Conservation (phyloP, 2,797 vertebrate species). For the Bovichtus variegatus region DNA sequence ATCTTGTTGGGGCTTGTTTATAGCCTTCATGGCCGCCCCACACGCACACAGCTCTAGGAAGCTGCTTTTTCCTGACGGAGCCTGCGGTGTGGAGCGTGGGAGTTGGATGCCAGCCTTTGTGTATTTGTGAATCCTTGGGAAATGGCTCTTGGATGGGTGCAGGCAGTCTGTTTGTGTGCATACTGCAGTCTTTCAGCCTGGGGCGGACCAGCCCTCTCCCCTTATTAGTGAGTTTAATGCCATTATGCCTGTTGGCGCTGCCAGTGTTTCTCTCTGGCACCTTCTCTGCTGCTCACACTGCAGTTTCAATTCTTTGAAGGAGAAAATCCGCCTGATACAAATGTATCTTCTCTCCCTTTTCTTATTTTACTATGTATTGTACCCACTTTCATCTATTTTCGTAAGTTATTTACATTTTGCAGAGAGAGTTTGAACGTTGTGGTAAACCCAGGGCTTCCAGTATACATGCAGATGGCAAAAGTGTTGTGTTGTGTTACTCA, state of each 20-base stretch:
- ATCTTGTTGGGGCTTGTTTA: conserved; percentile 49
- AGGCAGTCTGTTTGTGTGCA: conserved; percentile 68
- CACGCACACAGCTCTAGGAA: conserved; percentile 36
- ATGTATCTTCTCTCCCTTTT: conserved; percentile 9
- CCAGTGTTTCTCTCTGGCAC: conserved; percentile 65
- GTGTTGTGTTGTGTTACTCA: neutral
- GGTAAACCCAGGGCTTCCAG: neutral
- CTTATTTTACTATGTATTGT: conserved; percentile 13
- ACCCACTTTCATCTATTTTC: no score
- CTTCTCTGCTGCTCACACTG: conserved; percentile 65
- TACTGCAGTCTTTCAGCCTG: conserved; percentile 75
- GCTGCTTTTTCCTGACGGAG: conserved; percentile 6
- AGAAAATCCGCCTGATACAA: conserved; percentile 37
- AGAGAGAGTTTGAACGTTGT: conserved; percentile 19
- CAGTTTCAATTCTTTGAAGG: conserved; percentile 55
- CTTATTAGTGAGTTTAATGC: conserved; percentile 74
- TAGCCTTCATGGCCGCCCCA: conserved; percentile 4
- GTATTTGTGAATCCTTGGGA: conserved; percentile 68
- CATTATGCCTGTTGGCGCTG: conserved; percentile 73
- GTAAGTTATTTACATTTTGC: conserved; percentile 28
- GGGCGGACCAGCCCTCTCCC: conserved; percentile 60
- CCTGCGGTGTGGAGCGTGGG: conserved; percentile 59
- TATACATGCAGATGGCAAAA: neutral
- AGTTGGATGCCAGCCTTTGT: conserved; percentile 77
- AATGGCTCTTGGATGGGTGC: conserved; percentile 64